Evolutionary conservation across 2,888 invertebrate genomes (phyloP).

Genomic region (Ceramica pisi): DNA sequence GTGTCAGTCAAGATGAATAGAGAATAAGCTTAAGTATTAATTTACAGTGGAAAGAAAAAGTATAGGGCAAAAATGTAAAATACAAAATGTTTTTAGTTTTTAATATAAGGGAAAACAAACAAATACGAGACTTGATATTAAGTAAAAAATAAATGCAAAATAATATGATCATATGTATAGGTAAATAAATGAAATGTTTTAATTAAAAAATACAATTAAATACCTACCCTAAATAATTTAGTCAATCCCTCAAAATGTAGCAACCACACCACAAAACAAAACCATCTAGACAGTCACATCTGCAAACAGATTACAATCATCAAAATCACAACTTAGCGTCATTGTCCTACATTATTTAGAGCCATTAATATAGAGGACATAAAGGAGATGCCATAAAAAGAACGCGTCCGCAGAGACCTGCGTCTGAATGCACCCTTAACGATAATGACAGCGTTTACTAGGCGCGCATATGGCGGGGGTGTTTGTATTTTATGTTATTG

Average conservation of each 20-base stretch:
- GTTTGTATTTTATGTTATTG: conserved; percentile 17
- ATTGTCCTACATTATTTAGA: conserved; percentile 77
- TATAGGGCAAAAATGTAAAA: too few relatives aligned
- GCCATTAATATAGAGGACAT: conserved; percentile 85
- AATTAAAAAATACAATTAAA: too few relatives aligned
- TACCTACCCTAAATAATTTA: too few relatives aligned
- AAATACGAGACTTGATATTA: too few relatives aligned
- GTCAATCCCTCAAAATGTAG: too few relatives aligned
- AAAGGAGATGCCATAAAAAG: conserved; percentile 82
- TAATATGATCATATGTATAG: too few relatives aligned
- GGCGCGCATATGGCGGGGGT: conserved; percentile 30
- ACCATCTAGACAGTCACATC: conserved; percentile 53
- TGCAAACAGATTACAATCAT: conserved; percentile 62
- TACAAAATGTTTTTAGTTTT: too few relatives aligned
- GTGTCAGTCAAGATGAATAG: conserved; percentile 6
- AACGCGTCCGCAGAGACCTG: conserved; percentile 78
- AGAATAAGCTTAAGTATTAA: background rate
- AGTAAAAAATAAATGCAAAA: too few relatives aligned
- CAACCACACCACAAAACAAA: conserved; percentile 3
- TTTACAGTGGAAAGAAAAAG: too few relatives aligned
- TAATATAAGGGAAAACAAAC: too few relatives aligned
- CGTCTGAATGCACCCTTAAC: conserved; percentile 28
- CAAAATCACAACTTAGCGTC: conserved; percentile 67
- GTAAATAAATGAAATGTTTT: too few relatives aligned
- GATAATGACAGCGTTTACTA: conserved; percentile 40